A percentile compares a stretch with the other conserved stretches of the same genome.
Conservation (phyloP, 1,140 invertebrate species). For the Drosophila yakuba region DNA sequence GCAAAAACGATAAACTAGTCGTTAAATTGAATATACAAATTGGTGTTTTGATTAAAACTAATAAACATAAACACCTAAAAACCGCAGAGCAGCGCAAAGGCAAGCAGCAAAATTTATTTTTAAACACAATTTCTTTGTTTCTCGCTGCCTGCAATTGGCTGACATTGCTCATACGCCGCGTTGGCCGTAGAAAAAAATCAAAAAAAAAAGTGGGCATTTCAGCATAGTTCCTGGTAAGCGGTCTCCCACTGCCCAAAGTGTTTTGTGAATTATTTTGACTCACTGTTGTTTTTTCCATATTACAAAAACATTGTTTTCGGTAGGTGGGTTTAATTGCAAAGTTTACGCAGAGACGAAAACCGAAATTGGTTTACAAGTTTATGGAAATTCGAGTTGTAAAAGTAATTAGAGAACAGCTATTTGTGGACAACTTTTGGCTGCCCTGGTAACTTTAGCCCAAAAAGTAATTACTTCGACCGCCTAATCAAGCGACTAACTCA, state of each 20-base stretch:
- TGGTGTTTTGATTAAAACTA: slow-evolving; percentile 56
- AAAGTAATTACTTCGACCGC: slow-evolving; percentile 19
- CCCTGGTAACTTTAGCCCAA: slow-evolving; percentile 5
- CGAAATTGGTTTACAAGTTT: slow-evolving; percentile 24
- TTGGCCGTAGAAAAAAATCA: slow-evolving; percentile 7
- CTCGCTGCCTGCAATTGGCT: slow-evolving; percentile 21
- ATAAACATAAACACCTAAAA: slow-evolving; percentile 43
- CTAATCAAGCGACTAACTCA: slow-evolving; percentile 38
- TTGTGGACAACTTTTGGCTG: slow-evolving; percentile 19
- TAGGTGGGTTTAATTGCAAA: background rate
- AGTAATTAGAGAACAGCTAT: slow-evolving; percentile 31
- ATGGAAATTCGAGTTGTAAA: slow-evolving; percentile 19
- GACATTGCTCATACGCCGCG: slow-evolving; percentile 46
- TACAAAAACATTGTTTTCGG: slow-evolving; percentile 15
- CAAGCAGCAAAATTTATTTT: slow-evolving; percentile 38
- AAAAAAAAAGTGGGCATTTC: background rate
- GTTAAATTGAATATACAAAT: slow-evolving; percentile 54
- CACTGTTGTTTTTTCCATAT: slow-evolving; percentile 12
- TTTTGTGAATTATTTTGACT: too few relatives aligned
- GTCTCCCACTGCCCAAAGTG: slow-evolving; percentile 1
- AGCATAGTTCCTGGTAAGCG: slow-evolving; percentile 37
- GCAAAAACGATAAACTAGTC: slow-evolving; percentile 48
- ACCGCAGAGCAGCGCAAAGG: background rate
- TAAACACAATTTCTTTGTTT: slow-evolving; percentile 39
- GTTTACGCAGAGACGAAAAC: slow-evolving; percentile 6